phyloP scores from a whole-genome alignment of 2,888 invertebrate species.

The Aromia moschata region DNA sequence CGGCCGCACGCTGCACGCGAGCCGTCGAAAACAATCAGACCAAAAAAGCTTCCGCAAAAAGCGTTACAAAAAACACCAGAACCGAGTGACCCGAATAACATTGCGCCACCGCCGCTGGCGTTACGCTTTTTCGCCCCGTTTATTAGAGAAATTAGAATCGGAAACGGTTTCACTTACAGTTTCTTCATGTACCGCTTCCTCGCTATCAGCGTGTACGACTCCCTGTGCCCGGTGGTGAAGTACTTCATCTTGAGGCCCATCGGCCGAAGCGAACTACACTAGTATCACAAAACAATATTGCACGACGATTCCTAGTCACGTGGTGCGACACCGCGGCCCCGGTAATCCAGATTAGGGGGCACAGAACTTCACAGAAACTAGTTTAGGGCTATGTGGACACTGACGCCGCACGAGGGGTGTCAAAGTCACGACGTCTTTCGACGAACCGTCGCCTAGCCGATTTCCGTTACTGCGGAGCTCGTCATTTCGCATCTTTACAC shows the following conservation, averaged over 20 bases:
- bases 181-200: conserved; percentile 74
- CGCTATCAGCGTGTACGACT: conserved; percentile 70
- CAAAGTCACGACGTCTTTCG: conserved; percentile 2
- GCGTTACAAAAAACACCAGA: conserved; percentile 29
- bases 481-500: conserved; percentile 6
- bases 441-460: conserved; percentile 6
- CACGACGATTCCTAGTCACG: conserved; percentile 13
- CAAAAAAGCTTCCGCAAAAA: conserved; percentile 35
- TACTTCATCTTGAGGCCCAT: conserved; percentile 66
- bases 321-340: too few species aligned
- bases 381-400: conserved; percentile 15
- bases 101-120: conserved; percentile 20
- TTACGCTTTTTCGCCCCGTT: conserved; percentile 14
- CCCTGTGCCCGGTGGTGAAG: conserved; percentile 68
- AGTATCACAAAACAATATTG: conserved; percentile 40
- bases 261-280: conserved; percentile 32
- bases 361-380: too few species aligned
- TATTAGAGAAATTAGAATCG: conserved; percentile 22
- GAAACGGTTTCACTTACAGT: conserved; percentile 67
- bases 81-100: conserved; percentile 33
- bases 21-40: conserved; percentile 37
- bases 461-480: conserved; percentile 4
- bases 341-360: too few species aligned
- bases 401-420: conserved; percentile 13
- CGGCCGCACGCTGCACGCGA: too few species aligned